phyloP scores from a whole-genome alignment of 1,140 invertebrate genomes.

The Megalonaias nervosa region DNA sequence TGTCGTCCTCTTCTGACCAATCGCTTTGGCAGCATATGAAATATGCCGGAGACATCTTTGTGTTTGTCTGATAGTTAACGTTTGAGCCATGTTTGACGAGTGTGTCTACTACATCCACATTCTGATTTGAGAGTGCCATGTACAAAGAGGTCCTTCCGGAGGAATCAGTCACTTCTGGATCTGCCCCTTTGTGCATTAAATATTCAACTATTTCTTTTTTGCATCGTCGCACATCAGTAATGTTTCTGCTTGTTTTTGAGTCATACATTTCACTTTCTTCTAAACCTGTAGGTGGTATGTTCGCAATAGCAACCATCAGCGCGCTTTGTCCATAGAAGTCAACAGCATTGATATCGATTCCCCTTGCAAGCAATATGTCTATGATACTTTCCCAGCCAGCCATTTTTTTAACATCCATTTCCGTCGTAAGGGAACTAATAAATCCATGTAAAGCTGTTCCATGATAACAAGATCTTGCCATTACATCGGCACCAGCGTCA shows the following conservation, averaged over 20 bases:
- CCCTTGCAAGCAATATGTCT: slow-evolving; percentile 4
- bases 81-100: not conserved
- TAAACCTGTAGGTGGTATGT: not conserved
- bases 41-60: slow-evolving; percentile 15
- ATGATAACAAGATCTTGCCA: too few relatives aligned
- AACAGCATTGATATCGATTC: slow-evolving; percentile 4
- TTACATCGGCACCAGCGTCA: not conserved
- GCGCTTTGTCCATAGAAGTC: slow-evolving; percentile 6
- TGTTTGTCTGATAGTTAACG: not conserved
- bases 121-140: slow-evolving; percentile 1
- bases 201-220: slow-evolving; percentile 8
- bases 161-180: slow-evolving; percentile 13
- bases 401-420: not conserved
- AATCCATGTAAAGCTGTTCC: not conserved
- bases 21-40: slow-evolving; percentile 4
- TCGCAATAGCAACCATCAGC: slow-evolving; percentile 10
- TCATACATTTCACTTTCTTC: not conserved
- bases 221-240: not conserved
- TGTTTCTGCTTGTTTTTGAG: not conserved
- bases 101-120: not conserved
- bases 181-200: slow-evolving; percentile 12
- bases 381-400: slow-evolving; percentile 7
- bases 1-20: not conserved
- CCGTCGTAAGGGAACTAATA: not conserved
- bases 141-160: slow-evolving; percentile 3